phyloP scores from a whole-genome alignment of 2,888 invertebrate genomes.

The Tineola bisselliella region DNA sequence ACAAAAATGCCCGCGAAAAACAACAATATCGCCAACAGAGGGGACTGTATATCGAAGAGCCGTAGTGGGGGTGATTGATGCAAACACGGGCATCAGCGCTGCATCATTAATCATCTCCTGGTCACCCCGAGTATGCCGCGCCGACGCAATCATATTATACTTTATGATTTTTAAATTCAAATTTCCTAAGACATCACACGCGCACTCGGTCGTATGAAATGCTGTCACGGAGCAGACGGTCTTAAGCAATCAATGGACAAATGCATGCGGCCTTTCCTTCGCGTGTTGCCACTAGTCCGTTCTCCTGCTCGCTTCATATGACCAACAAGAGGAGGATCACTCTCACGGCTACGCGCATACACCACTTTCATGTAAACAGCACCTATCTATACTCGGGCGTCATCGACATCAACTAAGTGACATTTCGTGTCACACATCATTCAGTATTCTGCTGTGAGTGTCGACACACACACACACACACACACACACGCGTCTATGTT shows the following conservation, averaged over 20 bases:
- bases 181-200: background rate
- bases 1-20: background rate
- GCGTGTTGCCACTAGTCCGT: too few relatives aligned
- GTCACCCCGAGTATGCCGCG: background rate
- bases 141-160: too few relatives aligned
- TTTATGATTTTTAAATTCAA: too few relatives aligned
- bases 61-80: background rate
- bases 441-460: background rate
- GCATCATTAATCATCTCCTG: background rate
- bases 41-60: too few relatives aligned
- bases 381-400: background rate
- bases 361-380: too few relatives aligned
- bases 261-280: too few relatives aligned
- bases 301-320: too few relatives aligned
- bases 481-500: background rate
- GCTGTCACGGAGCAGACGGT: too few relatives aligned
- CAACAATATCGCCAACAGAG: background rate
- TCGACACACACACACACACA: background rate
- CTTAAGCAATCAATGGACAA: too few relatives aligned
- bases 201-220: too few relatives aligned
- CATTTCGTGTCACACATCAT: conserved; percentile 1
- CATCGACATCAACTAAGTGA: conserved; percentile 1
- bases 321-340: too few relatives aligned
- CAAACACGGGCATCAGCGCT: background rate
- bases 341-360: too few relatives aligned